Percentiles rank a stretch among this genome's conserved stretches.
Evolutionary conservation across 2,888 invertebrate species (phyloP).

Genomic region (Pachymerium ferrugineum): DNA sequence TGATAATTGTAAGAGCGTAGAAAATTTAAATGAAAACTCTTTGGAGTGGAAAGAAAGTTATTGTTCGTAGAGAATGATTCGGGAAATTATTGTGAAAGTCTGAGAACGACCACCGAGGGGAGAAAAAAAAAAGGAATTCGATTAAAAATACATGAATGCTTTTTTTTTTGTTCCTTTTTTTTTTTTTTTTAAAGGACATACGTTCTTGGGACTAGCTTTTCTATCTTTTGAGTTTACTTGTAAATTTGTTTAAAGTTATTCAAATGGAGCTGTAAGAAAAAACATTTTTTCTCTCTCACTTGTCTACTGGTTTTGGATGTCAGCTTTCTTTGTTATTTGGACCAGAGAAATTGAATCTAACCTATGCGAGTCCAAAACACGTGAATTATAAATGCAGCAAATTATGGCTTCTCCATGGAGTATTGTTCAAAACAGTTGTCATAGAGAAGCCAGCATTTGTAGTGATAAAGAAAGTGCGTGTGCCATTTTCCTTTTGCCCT

Average conservation of each 20-base stretch:
- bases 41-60: constrained; percentile 7
- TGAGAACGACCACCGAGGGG: background rate
- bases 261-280: no score
- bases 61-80: constrained; percentile 20
- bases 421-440: background rate
- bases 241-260: no score
- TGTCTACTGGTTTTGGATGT: no score
- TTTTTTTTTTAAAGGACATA: constrained; percentile 20
- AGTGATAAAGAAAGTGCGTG: background rate
- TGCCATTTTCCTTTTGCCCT: background rate
- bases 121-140: background rate
- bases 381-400: background rate
- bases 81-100: constrained; percentile 7
- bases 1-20: constrained; percentile 27
- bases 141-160: constrained; percentile 2
- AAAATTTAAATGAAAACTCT: constrained; percentile 21
- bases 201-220: background rate
- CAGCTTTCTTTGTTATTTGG: no score
- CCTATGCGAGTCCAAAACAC: background rate
- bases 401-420: background rate
- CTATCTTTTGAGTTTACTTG: background rate
- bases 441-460: background rate
- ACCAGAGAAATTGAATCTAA: background rate
- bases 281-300: no score
- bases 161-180: background rate